Conservation (phyloP, 2,888 invertebrate species). For the Luffia ferchaultella region DNA sequence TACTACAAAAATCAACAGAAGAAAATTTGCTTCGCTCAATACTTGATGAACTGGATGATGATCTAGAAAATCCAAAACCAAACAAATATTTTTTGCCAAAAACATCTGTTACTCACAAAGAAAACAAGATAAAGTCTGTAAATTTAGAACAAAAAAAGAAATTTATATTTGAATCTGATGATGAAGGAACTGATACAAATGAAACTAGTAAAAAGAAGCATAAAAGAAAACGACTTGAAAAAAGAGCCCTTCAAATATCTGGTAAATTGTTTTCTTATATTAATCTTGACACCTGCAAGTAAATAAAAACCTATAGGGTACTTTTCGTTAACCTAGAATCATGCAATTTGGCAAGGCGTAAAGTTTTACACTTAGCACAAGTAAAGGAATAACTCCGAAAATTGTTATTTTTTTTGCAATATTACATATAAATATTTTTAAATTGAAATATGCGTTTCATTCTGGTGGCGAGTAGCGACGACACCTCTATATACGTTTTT, state of each 20-base stretch:
- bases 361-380: too few species aligned
- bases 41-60: conserved; percentile 42
- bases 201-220: conserved; percentile 36
- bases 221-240: conserved; percentile 37
- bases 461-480: too few species aligned
- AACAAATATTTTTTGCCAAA: conserved; percentile 35
- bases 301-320: too few species aligned
- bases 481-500: too few species aligned
- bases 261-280: conserved; percentile 26
- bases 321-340: too few species aligned
- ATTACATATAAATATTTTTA: too few species aligned
- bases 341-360: too few species aligned
- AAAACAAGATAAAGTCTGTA: conserved; percentile 11
- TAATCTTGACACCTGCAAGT: too few species aligned
- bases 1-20: too few species aligned
- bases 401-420: too few species aligned
- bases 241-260: conserved; percentile 48
- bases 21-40: conserved; percentile 33
- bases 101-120: conserved; percentile 14
- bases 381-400: too few species aligned
- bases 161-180: conserved; percentile 51
- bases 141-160: conserved; percentile 33
- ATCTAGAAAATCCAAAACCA: conserved; percentile 30
- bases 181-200: conserved; percentile 21
- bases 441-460: too few species aligned